Evolutionary conservation across 2,797 vertebrate genomes (phyloP), one percentile per base, ranked within the genome.

Genomic region (Salarias fasciatus): DNA sequence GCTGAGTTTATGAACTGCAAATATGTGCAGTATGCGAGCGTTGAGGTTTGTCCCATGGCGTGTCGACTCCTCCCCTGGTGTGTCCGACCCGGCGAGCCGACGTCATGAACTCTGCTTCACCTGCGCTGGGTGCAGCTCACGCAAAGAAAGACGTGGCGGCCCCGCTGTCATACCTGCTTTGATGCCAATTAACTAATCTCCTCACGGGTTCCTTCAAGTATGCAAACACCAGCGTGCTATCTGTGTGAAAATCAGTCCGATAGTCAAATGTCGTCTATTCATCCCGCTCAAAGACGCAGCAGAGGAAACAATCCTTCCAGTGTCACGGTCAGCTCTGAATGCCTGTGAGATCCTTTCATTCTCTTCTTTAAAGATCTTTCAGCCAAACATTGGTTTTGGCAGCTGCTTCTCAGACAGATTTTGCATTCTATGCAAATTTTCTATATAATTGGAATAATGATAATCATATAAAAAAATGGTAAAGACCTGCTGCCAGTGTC

Each of bases 241-340:
- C 89, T 56, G 86, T 88, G 85, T 68, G 82, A 89, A 90, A 84
- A 91, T 93, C 89, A 74, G 68, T 48, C 47, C 79, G 87, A 86
- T 79, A 77, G 81, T 83, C 74, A 76, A 82, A 88, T 86, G 75
- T 82, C 76, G 50, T 79, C 76, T 79, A 76, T 85, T 88, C 72
- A 80, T 74, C 44, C 13, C 3, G 3, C 57, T 75, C 58, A 74
- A 67, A 90, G 72, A 46, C 79, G 89, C 89, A 91, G 86, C 82
- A 88, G 14, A 48, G 37, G 50, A 53, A 37, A 31, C 51, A 69
- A 79, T 80, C 65, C 50, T 65, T 36, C 13, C n/a, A 37, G 44
- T 55, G 63, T 72, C 59, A 42, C 69, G 56, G 49, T 58, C 2
- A 37, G 56, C 53, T 46, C 49, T 51, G 41, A 78, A 72, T 68